Conservation (phyloP, 2,113 vertebrate genomes). For the Rallus limicola region DNA sequence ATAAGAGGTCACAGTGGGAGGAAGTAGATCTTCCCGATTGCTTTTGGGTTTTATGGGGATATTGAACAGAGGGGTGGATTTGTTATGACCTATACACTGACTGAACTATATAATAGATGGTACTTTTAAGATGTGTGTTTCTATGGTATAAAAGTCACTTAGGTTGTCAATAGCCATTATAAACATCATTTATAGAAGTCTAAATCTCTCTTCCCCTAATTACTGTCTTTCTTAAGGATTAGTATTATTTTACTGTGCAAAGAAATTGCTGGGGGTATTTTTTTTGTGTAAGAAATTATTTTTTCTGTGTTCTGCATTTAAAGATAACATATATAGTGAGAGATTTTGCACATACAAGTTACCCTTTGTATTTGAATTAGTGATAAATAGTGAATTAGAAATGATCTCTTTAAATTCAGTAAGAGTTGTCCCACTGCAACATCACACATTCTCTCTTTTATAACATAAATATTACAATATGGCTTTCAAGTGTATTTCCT, state of each 20-base stretch:
- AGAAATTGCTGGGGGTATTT: background rate
- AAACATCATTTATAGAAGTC: background rate
- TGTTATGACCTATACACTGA: background rate
- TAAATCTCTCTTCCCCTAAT: background rate
- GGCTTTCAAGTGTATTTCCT: background rate
- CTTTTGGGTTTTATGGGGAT: slow-evolving; percentile 3
- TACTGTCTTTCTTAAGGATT: background rate
- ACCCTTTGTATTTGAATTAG: background rate
- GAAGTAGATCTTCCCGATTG: background rate
- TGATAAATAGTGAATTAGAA: background rate
- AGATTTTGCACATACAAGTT: background rate
- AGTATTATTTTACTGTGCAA: background rate
- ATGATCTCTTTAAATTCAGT: background rate
- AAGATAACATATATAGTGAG: background rate
- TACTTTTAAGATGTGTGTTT: background rate
- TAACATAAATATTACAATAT: background rate
- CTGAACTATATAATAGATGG: background rate
- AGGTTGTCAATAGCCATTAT: background rate
- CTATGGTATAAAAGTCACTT: background rate
- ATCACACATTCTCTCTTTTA: background rate
- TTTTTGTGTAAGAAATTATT: background rate
- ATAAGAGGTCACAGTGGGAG: background rate
- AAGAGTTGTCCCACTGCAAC: background rate
- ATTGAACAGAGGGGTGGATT: background rate
- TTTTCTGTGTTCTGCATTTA: background rate